Percentiles rank a stretch among this genome's conserved stretches.
These are phyloP conservation scores for Lepidotrigona ventralis DNA, from an alignment of 1,140 invertebrate species.

Conservation along the genomic window DNA sequence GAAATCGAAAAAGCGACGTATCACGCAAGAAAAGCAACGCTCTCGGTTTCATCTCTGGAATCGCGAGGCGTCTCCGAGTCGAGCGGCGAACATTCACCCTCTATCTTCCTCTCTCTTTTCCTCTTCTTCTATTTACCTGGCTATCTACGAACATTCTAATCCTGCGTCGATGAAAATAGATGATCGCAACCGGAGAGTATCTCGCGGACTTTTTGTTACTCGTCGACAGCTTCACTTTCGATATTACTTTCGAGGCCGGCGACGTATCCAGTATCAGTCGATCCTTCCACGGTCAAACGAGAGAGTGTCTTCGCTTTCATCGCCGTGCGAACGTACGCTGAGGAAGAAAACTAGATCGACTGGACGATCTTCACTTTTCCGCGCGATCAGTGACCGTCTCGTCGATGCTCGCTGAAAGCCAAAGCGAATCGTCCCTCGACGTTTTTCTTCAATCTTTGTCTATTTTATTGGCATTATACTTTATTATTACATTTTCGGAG, in stretches of 20 bases:
- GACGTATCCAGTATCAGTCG: constrained; percentile 74
- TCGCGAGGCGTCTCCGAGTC: not conserved
- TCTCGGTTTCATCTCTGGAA: constrained; percentile 51
- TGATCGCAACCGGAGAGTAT: constrained; percentile 49
- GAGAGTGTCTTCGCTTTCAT: constrained; percentile 76
- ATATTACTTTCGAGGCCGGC: constrained; percentile 76
- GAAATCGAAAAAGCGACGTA: not conserved
- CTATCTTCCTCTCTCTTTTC: not conserved
- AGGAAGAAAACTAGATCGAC: constrained; percentile 72
- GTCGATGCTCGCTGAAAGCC: not conserved
- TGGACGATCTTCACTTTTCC: constrained; percentile 57
- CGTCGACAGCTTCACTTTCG: constrained; percentile 74
- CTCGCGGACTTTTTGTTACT: constrained; percentile 50
- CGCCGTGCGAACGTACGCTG: constrained; percentile 50
- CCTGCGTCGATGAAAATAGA: constrained; percentile 57
- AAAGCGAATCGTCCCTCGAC: not conserved
- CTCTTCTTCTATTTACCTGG: not conserved
- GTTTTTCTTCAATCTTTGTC: too few species aligned
- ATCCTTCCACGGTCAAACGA: constrained; percentile 69
- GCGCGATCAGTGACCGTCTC: constrained; percentile 9
- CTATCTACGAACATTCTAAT: constrained; percentile 34
- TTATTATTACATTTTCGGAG: too few species aligned
- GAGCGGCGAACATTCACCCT: not conserved
- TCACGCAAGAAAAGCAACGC: not conserved
- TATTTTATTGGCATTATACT: too few species aligned